phyloP scores from a whole-genome alignment of 2,888 invertebrate species.

The Seira sanloemensis region DNA sequence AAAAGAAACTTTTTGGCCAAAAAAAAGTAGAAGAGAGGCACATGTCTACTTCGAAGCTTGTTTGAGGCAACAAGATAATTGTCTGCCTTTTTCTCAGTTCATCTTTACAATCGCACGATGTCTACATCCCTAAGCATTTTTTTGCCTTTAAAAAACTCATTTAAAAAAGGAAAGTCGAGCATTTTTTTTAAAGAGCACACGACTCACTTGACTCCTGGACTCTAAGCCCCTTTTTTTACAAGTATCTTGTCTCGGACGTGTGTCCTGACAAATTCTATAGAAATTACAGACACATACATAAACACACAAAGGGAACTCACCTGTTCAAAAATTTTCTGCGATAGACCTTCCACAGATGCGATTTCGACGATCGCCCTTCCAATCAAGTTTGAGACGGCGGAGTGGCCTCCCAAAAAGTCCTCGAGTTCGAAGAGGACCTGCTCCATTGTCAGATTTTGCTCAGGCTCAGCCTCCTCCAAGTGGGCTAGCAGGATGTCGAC shows the following conservation, averaged over 20 bases:
- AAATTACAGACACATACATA: no score
- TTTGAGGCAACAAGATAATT: no score
- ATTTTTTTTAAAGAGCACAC: background rate
- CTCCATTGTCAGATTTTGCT: slow-evolving; percentile 70
- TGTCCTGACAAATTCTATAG: no score
- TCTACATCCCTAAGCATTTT: no score
- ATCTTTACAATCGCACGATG: no score
- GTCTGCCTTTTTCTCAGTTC: no score
- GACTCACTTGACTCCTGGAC: background rate
- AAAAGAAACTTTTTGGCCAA: no score
- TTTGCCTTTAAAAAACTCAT: background rate
- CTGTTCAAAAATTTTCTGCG: slow-evolving; percentile 82
- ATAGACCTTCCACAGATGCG: slow-evolving; percentile 80
- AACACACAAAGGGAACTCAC: slow-evolving; percentile 75
- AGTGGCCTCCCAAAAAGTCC: slow-evolving; percentile 92
- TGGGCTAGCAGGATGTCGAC: slow-evolving; percentile 87
- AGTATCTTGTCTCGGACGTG: no score
- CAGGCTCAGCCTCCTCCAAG: slow-evolving; percentile 79
- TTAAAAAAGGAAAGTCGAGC: background rate
- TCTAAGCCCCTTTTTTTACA: background rate
- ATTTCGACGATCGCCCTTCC: slow-evolving; percentile 85
- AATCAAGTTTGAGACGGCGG: slow-evolving; percentile 89
- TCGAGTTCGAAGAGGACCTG: slow-evolving; percentile 76
- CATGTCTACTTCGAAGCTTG: background rate
- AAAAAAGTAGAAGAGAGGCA: background rate